Evolutionary conservation across 2,113 vertebrate genomes (phyloP).

Genomic region (Mormyrus lacerda): DNA sequence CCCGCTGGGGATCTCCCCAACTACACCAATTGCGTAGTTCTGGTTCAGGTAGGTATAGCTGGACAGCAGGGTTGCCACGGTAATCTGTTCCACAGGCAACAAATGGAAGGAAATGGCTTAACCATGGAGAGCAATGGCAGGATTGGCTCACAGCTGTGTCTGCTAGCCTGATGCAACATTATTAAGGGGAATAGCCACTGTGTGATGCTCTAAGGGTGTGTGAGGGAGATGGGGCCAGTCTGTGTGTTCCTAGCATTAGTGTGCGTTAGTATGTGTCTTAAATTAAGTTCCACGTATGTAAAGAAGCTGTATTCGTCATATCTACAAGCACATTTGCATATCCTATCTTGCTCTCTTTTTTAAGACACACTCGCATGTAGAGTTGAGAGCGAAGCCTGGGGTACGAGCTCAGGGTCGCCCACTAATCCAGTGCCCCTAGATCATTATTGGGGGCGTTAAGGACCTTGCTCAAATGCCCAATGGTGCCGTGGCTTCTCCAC

Average conservation of each 20-base stretch:
- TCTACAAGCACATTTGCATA: no score
- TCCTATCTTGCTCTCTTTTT: no score
- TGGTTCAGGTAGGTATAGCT: conserved; percentile 52
- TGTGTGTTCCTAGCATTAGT: background rate
- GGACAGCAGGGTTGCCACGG: conserved; percentile 72
- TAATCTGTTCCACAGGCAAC: conserved; percentile 57
- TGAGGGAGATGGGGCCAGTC: background rate
- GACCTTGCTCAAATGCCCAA: background rate
- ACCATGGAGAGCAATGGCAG: background rate
- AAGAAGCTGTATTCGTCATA: no score
- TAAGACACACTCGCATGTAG: no score
- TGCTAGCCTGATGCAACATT: background rate
- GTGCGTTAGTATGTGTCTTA: background rate
- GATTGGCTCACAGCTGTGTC: background rate
- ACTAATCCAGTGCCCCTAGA: background rate
- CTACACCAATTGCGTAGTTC: background rate
- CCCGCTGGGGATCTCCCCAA: background rate
- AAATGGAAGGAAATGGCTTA: background rate
- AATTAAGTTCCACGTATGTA: background rate
- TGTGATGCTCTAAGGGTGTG: background rate
- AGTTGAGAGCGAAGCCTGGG: no score
- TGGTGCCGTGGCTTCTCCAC: background rate
- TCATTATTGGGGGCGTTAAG: background rate
- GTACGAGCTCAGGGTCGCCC: background rate
- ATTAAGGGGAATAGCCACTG: background rate